Percentiles rank a stretch among this genome's conserved stretches.
These are phyloP conservation scores for Troglohyphantes excavatus DNA, from an alignment of 2,888 invertebrate species.

Conservation along the genomic window DNA sequence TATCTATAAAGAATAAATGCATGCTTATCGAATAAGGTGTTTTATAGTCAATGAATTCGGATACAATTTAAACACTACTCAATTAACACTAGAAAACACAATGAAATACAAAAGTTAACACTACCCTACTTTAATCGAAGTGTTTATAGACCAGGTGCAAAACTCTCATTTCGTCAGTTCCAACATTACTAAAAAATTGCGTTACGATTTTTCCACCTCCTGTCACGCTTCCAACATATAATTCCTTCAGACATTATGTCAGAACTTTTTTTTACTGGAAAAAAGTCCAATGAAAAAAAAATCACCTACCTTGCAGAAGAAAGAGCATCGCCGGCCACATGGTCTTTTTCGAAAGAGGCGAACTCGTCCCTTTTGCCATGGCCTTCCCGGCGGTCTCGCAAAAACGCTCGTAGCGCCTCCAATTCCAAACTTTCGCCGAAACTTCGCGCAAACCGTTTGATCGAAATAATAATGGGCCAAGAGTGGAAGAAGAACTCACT, in stretches of 20 bases:
- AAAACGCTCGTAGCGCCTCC: constrained; percentile 57
- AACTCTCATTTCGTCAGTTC: too few species aligned
- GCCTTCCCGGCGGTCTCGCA: constrained; percentile 13
- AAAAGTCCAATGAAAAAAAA: constrained; percentile 2
- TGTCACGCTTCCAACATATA: not conserved
- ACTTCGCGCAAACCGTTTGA: constrained; percentile 36
- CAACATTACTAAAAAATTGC: too few species aligned
- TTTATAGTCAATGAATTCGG: too few species aligned
- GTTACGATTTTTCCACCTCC: too few species aligned
- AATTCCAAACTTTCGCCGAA: constrained; percentile 39
- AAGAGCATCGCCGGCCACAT: constrained; percentile 65
- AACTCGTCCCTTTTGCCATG: constrained; percentile 28
- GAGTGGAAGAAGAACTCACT: not conserved
- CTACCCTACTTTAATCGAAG: too few species aligned
- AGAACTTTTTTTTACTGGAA: not conserved
- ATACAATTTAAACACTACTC: too few species aligned
- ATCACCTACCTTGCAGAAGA: constrained; percentile 58
- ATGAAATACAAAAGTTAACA: too few species aligned
- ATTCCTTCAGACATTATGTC: not conserved
- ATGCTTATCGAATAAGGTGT: too few species aligned
- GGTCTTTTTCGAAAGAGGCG: constrained; percentile 52
- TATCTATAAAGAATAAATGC: too few species aligned
- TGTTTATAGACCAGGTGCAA: too few species aligned
- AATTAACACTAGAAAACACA: too few species aligned
- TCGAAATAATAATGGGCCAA: constrained; percentile 17